Base-by-base conservation (phyloP, 2,888 invertebrate species). In the Synergus itoensis region DNA sequence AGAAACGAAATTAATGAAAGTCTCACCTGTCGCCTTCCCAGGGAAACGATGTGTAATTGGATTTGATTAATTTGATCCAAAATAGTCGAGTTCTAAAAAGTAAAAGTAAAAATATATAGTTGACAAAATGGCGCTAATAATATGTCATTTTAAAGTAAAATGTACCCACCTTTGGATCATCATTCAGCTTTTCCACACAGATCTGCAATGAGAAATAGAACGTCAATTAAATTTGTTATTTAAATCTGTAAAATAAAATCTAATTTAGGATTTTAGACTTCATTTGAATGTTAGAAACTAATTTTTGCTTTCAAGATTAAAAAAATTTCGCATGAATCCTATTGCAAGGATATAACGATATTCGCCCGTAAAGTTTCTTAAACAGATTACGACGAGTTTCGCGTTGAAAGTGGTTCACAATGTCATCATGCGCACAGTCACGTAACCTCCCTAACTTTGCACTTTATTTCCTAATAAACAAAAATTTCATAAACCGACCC, bases 21-120 rank as follows among this genome's bases (percentile, higher is more conserved):
- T 92, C 93, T 93, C 92, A 94, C 94, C 93, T 95, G 95, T 84
- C 93, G 93, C 89, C 93, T 93, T 60, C 94, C 94, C 88, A 95
- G 93, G 12, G 93, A 91, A 83, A 94, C 92, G 79, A 95, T 94
- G 86, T 94, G 93, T 85, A 93, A 93, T 90, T 94, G 94, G 82
- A 94, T 94, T 87, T 94, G 94, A 87, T 93, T 93, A 64, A 94
- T 94, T 92, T 94, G 94, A 64, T 92, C 92, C 88, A 93, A 93
- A 60, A 94, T 87, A 79, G 93, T 93, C 63, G 91, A 86, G 87
- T 94, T 94, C 94, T 94, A 92, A 5, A 90, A 93, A 83, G 57
- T 48, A 18, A 79, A 81, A 80, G 81, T 16, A 48, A 4, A 53
- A 40, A 41, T 16, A 65, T 64, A 9, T 36, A 28, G 4, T 43